phyloP scores from a whole-genome alignment of 2,888 invertebrate species.

The Adelognathus sp. region DNA sequence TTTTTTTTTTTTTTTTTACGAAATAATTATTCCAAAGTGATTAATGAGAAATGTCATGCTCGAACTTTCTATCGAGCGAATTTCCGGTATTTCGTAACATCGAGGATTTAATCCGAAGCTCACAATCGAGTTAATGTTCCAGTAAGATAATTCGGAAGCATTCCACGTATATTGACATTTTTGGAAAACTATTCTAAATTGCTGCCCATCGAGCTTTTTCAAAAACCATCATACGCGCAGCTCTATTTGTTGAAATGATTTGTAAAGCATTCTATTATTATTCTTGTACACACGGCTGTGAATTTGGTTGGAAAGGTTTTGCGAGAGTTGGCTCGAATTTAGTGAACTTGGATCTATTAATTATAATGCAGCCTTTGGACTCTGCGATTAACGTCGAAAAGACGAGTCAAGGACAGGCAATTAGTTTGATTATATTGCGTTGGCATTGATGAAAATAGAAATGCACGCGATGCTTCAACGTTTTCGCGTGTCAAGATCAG shows the following conservation, averaged over 20 bases:
- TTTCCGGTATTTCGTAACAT: not conserved
- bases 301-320: not conserved
- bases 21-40: not conserved
- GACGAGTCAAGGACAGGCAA: slow-evolving; percentile 11
- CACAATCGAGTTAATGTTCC: not conserved
- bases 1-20: not conserved
- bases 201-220: no score
- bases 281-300: not conserved
- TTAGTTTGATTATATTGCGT: not conserved
- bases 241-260: no score
- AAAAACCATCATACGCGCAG: no score
- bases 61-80: not conserved
- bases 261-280: no score
- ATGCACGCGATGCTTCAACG: not conserved
- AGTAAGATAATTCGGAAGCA: not conserved
- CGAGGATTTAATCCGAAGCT: not conserved
- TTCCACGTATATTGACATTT: no score
- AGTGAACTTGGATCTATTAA: slow-evolving; percentile 14
- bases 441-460: slow-evolving; percentile 20
- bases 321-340: slow-evolving; percentile 7
- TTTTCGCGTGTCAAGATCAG: not conserved
- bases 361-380: slow-evolving; percentile 9
- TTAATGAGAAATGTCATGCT: no score
- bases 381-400: not conserved
- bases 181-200: no score